phyloP scores from a whole-genome alignment of 2,797 vertebrate genomes.

The Pseudocheirus occidentalis region DNA sequence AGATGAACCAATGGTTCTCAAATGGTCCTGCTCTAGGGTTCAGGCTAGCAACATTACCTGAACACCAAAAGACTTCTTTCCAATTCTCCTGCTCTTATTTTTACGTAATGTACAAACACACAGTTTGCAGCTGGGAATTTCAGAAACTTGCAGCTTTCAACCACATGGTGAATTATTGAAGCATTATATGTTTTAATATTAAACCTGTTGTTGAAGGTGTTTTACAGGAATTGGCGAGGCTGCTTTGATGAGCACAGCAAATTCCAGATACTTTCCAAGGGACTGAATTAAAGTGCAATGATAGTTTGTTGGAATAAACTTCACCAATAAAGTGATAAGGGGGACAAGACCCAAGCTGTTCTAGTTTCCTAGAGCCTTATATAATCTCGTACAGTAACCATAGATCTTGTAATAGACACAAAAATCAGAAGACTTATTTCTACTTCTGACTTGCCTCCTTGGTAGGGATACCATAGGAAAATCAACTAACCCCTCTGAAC shows the following conservation, averaged over 20 bases:
- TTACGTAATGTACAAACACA: neutral
- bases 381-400: neutral
- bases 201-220: neutral
- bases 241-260: neutral
- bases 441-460: neutral
- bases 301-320: neutral
- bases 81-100: neutral
- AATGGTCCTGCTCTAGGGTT: neutral
- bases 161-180: constrained; percentile 34
- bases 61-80: neutral
- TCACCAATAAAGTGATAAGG: neutral
- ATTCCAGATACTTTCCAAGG: constrained; percentile 21
- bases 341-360: neutral
- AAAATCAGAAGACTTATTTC: neutral
- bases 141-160: constrained; percentile 2
- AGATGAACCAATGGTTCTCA: neutral
- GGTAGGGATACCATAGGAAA: neutral
- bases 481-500: neutral
- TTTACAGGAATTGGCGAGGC: neutral
- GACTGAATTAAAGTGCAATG: neutral
- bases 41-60: neutral
- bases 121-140: neutral
- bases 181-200: neutral
- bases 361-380: neutral
- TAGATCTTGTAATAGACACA: neutral